A percentile compares a stretch with the other conserved stretches of the same genome.
phyloP scores from a whole-genome alignment of 2,797 vertebrate species.

The Acanthurus tractus region DNA sequence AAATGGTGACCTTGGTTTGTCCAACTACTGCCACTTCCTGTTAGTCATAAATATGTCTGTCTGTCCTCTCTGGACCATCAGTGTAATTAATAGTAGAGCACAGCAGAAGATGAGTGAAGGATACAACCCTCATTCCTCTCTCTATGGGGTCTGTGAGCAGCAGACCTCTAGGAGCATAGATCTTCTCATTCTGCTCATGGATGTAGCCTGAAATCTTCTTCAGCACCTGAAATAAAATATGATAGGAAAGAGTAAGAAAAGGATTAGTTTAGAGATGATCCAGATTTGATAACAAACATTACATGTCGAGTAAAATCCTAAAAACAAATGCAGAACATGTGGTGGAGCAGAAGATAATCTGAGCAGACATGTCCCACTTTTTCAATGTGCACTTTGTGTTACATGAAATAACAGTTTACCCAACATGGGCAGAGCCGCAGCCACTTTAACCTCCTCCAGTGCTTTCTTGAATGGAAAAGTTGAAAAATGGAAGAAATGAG shows the following conservation, averaged over 20 bases:
- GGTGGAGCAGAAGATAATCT: constrained; percentile 21
- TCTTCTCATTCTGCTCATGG: constrained; percentile 98
- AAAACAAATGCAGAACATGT: constrained; percentile 18
- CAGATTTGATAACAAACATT: constrained; percentile 53
- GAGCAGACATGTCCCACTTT: constrained; percentile 21
- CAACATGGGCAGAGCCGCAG: constrained; percentile 26
- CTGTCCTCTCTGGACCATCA: no score
- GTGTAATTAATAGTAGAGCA: background rate
- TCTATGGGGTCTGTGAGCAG: constrained; percentile 96
- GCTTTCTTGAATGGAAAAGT: constrained; percentile 53
- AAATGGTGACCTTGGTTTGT: constrained; percentile 16
- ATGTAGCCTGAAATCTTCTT: constrained; percentile 97
- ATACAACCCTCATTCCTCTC: constrained; percentile 98
- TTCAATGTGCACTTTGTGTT: constrained; percentile 12
- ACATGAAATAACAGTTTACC: constrained; percentile 12
- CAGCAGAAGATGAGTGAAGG: constrained; percentile 80
- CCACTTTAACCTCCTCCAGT: constrained; percentile 30
- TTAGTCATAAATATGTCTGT: constrained; percentile 14
- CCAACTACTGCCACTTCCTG: background rate
- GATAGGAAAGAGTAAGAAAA: constrained; percentile 17
- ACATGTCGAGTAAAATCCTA: constrained; percentile 15
- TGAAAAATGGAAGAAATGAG: constrained; percentile 68
- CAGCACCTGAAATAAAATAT: constrained; percentile 87
- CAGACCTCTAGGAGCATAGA: constrained; percentile 94
- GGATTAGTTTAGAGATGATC: constrained; percentile 42